These are phyloP conservation scores for Pseudomyrmex flavicornis DNA, from an alignment of 1,140 invertebrate genomes.

Conservation along the genomic window DNA sequence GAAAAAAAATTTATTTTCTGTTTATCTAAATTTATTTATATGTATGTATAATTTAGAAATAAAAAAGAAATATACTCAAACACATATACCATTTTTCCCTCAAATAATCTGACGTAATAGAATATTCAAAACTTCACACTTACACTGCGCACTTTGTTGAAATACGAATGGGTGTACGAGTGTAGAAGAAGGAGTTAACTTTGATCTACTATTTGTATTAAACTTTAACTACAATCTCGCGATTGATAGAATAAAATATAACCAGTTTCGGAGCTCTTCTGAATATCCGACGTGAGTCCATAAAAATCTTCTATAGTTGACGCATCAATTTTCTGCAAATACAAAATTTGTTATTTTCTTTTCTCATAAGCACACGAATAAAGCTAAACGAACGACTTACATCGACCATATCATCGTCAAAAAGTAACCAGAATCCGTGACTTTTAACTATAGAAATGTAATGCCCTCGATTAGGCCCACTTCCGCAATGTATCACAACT, in stretches of 20 bases:
- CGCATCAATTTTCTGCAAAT: conserved; percentile 97
- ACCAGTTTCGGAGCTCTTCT: conserved; percentile 99
- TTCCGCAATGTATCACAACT: conserved; percentile 99
- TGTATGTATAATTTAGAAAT: too few species aligned
- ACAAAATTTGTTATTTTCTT: background rate
- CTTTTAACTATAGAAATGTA: conserved; percentile 99
- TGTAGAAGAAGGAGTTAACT: conserved; percentile 61
- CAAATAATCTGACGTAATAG: conserved; percentile 67
- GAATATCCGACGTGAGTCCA: conserved; percentile 98
- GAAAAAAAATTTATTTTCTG: too few species aligned
- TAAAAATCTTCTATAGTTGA: conserved; percentile 99
- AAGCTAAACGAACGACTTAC: conserved; percentile 87
- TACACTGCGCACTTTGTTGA: conserved; percentile 55
- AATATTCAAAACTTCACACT: conserved; percentile 66
- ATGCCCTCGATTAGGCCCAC: conserved; percentile 99
- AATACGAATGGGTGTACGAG: conserved; percentile 65
- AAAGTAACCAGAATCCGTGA: conserved; percentile 99
- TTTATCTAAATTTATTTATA: too few species aligned
- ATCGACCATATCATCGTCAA: conserved; percentile 99
- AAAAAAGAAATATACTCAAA: too few species aligned
- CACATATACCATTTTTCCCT: conserved; percentile 34
- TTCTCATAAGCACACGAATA: background rate
- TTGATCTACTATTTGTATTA: conserved; percentile 65
- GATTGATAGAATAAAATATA: conserved; percentile 99
- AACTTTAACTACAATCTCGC: conserved; percentile 89